Base-by-base conservation (phyloP, 2,888 invertebrate species). In the Tethea ocularis region DNA sequence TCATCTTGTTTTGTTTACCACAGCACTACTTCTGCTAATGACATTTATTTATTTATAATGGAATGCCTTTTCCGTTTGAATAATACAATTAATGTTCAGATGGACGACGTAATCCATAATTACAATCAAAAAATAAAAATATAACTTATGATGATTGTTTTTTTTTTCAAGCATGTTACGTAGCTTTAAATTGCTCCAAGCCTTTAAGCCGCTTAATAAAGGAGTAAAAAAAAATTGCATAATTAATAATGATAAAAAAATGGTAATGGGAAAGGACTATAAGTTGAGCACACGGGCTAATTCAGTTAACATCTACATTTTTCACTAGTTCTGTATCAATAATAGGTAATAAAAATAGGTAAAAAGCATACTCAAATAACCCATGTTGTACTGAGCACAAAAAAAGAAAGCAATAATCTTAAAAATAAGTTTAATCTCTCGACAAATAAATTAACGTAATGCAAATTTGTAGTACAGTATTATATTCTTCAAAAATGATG, bases 401-500 rank as follows among this genome's bases (percentile, higher is more conserved):
- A 38, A 69, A 56, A 77, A 75, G 75, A 76, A 78, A 62, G 59
- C 64, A 51, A 58, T 53, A 60, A 73, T 80, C 87, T 89, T 90
- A 89, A 86, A 38, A 88, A 91, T 88, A 86, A 77, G 67, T 92
- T 91, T 93, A 91, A 90, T 92, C 86, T 88, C 89, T 89, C 83
- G 90, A 89, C 87, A 88, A 91, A 91, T 90, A 91, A 92, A 90
- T 91, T 89, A 91, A 91, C 88, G 86, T 84, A 88, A 88, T 87
- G 85, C 83, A 81, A 84, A 83, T 69, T 75, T 80, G 81, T 76
- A 82, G 78, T 84, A 84, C 80, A 83, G 78, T 72, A 78, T 71
- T 74, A 75, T 77, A 78, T 66, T 78, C 68, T 80, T 84, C 80
- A 79, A 86, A 86, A 78, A 84, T 75, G 79, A 83, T 83, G 84